Evolutionary conservation across 2,888 invertebrate species (phyloP).

Genomic region (Peribatodes rhomboidaria): DNA sequence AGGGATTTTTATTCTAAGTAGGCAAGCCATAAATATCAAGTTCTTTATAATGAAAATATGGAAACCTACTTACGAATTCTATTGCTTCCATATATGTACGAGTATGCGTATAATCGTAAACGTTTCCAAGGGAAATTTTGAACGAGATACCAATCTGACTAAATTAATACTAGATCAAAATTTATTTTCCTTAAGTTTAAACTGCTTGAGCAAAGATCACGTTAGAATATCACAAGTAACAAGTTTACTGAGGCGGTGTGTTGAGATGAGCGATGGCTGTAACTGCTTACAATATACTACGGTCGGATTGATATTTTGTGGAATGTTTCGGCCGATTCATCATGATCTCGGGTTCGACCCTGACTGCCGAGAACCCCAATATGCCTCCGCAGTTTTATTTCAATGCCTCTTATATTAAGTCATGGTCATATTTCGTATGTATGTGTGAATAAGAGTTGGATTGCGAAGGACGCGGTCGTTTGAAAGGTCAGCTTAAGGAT

Average conservation of each 20-base stretch:
- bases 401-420: slow-evolving; percentile 18
- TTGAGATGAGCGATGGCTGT: slow-evolving; percentile 16
- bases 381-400: slow-evolving; percentile 21
- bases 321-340: slow-evolving; percentile 22
- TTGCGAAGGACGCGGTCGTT: slow-evolving; percentile 27
- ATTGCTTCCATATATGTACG: slow-evolving; percentile 27
- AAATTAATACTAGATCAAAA: slow-evolving; percentile 11
- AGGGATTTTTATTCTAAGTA: slow-evolving; percentile 63
- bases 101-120: slow-evolving; percentile 10
- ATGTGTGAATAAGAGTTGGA: slow-evolving; percentile 25
- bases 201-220: not conserved
- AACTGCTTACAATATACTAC: slow-evolving; percentile 12
- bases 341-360: slow-evolving; percentile 22
- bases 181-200: not conserved
- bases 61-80: slow-evolving; percentile 49
- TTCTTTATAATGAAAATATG: slow-evolving; percentile 61
- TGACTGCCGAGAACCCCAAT: slow-evolving; percentile 19
- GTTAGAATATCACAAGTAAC: slow-evolving; percentile 18
- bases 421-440: slow-evolving; percentile 19
- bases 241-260: slow-evolving; percentile 8
- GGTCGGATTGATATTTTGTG: slow-evolving; percentile 27
- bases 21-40: slow-evolving; percentile 57
- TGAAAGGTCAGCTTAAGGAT: slow-evolving; percentile 27
- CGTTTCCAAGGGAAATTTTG: slow-evolving; percentile 22
- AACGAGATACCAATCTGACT: slow-evolving; percentile 24